phyloP scores from a whole-genome alignment of 2,113 vertebrate species.

The Ptilonorhynchus violaceus region DNA sequence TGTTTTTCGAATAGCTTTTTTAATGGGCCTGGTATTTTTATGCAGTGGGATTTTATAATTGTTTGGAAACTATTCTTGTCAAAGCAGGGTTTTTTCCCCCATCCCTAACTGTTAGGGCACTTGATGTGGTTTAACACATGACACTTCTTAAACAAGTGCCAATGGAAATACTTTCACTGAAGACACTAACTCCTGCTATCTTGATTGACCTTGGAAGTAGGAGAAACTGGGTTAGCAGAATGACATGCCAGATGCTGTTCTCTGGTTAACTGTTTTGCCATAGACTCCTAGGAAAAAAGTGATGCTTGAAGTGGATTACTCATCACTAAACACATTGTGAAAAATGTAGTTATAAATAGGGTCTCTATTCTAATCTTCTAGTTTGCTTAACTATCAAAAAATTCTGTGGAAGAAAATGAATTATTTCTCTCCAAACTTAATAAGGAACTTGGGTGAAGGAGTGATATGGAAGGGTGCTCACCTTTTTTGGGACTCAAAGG shows the following conservation, averaged over 20 bases:
- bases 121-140: not conserved
- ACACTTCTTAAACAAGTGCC: not conserved
- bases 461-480: not conserved
- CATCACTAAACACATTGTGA: not conserved
- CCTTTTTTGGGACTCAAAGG: not conserved
- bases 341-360: not conserved
- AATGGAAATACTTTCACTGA: not conserved
- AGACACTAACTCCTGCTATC: not conserved
- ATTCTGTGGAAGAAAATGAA: not conserved
- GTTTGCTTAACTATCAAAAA: not conserved
- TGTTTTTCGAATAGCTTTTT: not conserved
- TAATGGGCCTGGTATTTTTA: not conserved
- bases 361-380: not conserved
- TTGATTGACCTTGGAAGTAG: not conserved
- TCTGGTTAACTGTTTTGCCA: not conserved
- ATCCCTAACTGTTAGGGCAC: not conserved
- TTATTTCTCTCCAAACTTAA: not conserved
- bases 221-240: not conserved
- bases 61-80: not conserved
- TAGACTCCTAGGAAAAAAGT: not conserved
- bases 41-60: not conserved
- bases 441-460: not conserved
- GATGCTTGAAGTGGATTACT: not conserved
- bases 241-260: not conserved
- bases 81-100: accelerated